These are phyloP conservation scores for Platysternon megacephalum DNA, from an alignment of 2,113 vertebrate species.

Conservation along the genomic window DNA sequence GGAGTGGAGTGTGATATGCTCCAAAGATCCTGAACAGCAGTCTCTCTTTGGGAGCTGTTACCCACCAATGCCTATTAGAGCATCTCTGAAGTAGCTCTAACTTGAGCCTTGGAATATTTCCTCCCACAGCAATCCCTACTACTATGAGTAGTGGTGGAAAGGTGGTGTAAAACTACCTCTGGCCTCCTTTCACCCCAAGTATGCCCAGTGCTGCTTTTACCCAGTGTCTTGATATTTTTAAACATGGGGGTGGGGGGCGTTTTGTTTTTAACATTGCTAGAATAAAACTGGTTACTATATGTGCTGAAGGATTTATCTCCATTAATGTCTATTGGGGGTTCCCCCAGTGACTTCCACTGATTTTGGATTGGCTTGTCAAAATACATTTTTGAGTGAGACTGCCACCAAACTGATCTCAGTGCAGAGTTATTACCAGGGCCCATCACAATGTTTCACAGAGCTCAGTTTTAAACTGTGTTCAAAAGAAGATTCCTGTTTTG, in stretches of 20 bases:
- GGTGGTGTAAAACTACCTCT: not conserved
- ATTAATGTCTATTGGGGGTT: conserved; percentile 33
- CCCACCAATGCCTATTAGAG: not conserved
- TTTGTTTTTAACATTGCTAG: conserved; percentile 38
- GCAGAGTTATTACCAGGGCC: conserved; percentile 17
- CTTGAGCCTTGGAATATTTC: not conserved
- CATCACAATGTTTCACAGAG: not conserved
- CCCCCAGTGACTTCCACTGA: conserved; percentile 46
- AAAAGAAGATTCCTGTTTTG: conserved; percentile 26
- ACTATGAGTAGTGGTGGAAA: not conserved
- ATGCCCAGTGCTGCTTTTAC: conserved; percentile 15
- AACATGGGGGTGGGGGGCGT: not conserved
- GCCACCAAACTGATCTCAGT: conserved; percentile 56
- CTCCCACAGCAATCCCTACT: not conserved
- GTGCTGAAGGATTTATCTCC: conserved; percentile 25
- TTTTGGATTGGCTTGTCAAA: fast-evolving
- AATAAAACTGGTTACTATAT: conserved; percentile 39
- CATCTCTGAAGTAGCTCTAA: not conserved
- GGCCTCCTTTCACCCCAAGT: not conserved
- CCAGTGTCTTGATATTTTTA: conserved; percentile 34
- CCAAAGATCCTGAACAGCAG: not conserved
- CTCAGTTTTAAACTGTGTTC: conserved; percentile 20
- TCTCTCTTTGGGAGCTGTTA: not conserved
- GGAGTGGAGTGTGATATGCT: not conserved
- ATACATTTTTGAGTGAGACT: not conserved